A percentile compares a stretch with the other conserved stretches of the same genome.
Conservation (phyloP, 1,140 invertebrate genomes). For the Orussus abietinus region DNA sequence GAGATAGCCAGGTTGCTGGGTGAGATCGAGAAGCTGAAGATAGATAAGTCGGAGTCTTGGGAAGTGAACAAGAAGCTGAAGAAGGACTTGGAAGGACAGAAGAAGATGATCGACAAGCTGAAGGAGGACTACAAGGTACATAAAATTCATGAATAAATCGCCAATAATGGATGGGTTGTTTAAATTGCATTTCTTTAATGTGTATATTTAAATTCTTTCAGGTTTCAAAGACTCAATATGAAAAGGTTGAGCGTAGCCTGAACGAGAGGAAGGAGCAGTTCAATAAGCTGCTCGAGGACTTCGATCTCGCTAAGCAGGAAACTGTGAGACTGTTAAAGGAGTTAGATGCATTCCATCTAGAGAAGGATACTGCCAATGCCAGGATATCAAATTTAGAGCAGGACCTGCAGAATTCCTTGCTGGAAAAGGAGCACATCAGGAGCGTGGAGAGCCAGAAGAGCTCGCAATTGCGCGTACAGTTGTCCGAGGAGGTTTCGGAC, state of each 20-base stretch:
- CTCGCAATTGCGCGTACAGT: slow-evolving; percentile 20
- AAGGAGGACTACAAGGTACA: slow-evolving; percentile 38
- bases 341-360: slow-evolving; percentile 33
- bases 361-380: slow-evolving; percentile 30
- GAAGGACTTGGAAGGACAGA: slow-evolving; percentile 31
- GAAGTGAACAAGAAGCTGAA: slow-evolving; percentile 31
- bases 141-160: too few species aligned
- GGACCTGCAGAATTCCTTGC: slow-evolving; percentile 25
- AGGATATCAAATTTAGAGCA: slow-evolving; percentile 35
- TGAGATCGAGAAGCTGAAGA: slow-evolving; percentile 23
- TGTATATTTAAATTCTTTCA: slow-evolving; percentile 15
- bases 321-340: slow-evolving; percentile 32
- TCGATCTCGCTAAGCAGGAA: slow-evolving; percentile 31
- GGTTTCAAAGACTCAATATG: slow-evolving; percentile 24
- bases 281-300: slow-evolving; percentile 24
- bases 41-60: slow-evolving; percentile 16
- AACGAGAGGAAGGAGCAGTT: slow-evolving; percentile 16
- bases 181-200: not conserved
- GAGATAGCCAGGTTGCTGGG: slow-evolving; percentile 7
- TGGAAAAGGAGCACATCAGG: slow-evolving; percentile 25
- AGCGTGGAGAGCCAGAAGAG: slow-evolving; percentile 25
- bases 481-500: slow-evolving; percentile 32
- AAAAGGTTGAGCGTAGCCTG: slow-evolving; percentile 19
- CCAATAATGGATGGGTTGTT: too few species aligned
- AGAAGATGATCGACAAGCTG: slow-evolving; percentile 25